Evolutionary conservation across 2,888 invertebrate species (phyloP).

Genomic region (Plutella xylostella): DNA sequence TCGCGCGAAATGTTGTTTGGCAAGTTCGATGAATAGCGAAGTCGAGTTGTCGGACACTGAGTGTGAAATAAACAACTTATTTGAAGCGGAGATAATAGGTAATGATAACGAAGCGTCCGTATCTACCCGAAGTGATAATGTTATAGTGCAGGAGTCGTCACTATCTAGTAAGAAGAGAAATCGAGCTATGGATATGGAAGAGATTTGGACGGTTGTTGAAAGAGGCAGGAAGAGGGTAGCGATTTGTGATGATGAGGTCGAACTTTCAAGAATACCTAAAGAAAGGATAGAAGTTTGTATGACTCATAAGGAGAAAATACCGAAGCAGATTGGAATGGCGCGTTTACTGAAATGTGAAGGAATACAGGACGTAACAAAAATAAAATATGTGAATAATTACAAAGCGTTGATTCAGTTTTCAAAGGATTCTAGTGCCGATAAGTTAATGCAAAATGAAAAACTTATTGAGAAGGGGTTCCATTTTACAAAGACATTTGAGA

Average conservation of each 20-base stretch:
- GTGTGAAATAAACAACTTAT: too few relatives aligned
- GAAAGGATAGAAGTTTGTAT: constrained; percentile 1
- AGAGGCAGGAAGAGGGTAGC: background rate
- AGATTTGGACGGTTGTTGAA: background rate
- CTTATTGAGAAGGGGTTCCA: constrained; percentile 10
- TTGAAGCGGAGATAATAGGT: too few relatives aligned
- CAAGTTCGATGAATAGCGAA: too few relatives aligned
- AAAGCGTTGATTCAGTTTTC: constrained; percentile 11
- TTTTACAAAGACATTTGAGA: constrained; percentile 9
- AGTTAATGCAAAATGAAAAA: constrained; percentile 3
- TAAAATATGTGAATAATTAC: constrained; percentile 12
- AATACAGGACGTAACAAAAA: background rate
- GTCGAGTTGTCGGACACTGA: too few relatives aligned
- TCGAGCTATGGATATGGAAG: background rate
- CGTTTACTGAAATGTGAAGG: constrained; percentile 1
- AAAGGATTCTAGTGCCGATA: constrained; percentile 4
- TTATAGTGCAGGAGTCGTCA: too few relatives aligned
- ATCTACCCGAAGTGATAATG: too few relatives aligned
- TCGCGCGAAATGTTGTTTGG: too few relatives aligned
- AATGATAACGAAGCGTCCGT: too few relatives aligned
- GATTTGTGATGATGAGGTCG: background rate
- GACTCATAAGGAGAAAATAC: constrained; percentile 4
- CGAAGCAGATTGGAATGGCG: constrained; percentile 9
- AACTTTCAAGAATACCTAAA: background rate
- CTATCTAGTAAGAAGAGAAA: background rate